These are phyloP conservation scores for Sorex araneus DNA, from an alignment of 2,113 vertebrate species.

Conservation along the genomic window DNA sequence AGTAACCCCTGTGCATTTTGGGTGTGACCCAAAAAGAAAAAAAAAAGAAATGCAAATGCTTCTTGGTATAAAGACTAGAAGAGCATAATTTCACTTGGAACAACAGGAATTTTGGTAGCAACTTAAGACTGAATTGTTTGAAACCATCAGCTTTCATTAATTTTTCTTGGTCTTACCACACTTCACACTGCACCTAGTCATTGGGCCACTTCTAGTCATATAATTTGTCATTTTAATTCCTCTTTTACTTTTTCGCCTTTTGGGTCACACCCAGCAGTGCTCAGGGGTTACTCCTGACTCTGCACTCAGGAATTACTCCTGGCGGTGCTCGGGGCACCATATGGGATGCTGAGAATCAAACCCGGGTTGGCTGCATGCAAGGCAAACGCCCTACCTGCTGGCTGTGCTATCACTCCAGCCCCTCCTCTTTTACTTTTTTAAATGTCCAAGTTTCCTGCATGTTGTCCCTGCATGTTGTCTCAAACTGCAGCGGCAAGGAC, in stretches of 20 bases:
- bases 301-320: too few species aligned
- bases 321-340: too few species aligned
- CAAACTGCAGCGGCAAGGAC: background rate
- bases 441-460: background rate
- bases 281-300: too few species aligned
- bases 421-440: constrained; percentile 28
- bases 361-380: too few species aligned
- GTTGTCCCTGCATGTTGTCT: background rate
- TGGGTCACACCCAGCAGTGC: too few species aligned
- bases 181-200: background rate
- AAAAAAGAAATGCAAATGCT: background rate
- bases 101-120: background rate
- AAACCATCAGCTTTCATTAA: background rate
- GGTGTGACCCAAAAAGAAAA: too few species aligned
- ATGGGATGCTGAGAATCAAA: too few species aligned
- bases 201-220: background rate
- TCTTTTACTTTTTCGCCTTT: constrained; percentile 1
- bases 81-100: constrained; percentile 22
- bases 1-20: too few species aligned
- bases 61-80: background rate
- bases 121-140: background rate
- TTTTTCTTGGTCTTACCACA: constrained; percentile 1
- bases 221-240: background rate
- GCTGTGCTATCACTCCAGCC: too few species aligned
- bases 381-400: too few species aligned